phyloP scores from a whole-genome alignment of 2,113 vertebrate genomes.

The Calidris pugnax region DNA sequence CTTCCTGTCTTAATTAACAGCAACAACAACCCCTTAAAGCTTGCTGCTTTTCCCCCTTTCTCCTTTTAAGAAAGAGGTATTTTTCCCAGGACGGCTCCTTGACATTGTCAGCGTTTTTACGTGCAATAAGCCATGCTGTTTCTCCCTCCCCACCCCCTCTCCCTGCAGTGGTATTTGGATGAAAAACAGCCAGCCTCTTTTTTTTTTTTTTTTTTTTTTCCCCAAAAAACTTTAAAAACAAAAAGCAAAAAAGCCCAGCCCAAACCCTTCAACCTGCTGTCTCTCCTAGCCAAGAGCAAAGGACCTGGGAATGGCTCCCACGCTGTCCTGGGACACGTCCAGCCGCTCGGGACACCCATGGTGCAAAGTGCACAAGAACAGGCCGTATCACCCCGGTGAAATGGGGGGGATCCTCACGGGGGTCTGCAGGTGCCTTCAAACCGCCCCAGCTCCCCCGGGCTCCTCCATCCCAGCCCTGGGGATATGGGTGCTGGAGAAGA shows the following conservation, averaged over 20 bases:
- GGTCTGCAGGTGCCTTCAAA: neutral
- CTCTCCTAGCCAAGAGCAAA: neutral
- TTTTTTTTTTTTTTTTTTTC: neutral
- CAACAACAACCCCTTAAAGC: neutral
- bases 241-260: neutral
- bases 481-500: rapidly evolving
- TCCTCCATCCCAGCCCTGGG: neutral
- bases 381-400: rapidly evolving
- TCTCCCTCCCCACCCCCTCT: neutral
- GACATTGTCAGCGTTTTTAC: neutral
- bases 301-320: neutral
- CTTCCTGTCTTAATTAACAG: neutral
- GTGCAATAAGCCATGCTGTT: neutral
- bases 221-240: slow-evolving; percentile 2
- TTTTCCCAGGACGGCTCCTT: neutral
- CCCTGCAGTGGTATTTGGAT: neutral
- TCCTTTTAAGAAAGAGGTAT: neutral
- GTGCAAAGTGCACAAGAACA: neutral
- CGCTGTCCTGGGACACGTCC: neutral
- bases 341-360: rapidly evolving
- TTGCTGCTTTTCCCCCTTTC: neutral
- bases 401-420: rapidly evolving
- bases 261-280: neutral
- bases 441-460: neutral
- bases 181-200: neutral